Evolutionary conservation across 1,140 invertebrate species (phyloP).

Genomic region (Stenopsyche tienmushanensis): DNA sequence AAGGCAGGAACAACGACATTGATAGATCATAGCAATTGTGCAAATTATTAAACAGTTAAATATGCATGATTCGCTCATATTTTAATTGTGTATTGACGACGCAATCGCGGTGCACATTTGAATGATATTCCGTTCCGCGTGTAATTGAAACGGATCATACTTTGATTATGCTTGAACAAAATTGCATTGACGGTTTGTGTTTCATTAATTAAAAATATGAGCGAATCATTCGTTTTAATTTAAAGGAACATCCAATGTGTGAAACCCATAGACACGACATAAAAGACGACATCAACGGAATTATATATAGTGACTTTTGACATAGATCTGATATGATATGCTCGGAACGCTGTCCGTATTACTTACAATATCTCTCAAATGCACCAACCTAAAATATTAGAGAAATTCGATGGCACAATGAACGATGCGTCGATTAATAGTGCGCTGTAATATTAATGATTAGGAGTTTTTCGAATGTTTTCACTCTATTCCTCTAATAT

Average conservation of each 20-base stretch:
- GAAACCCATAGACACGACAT: constrained; percentile 25
- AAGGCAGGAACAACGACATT: constrained; percentile 43
- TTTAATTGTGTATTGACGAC: constrained; percentile 6
- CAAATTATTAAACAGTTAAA: constrained; percentile 15
- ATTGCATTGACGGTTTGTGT: neutral
- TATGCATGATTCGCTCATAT: constrained; percentile 21
- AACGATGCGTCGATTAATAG: neutral
- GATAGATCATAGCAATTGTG: constrained; percentile 4
- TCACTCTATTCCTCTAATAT: too few species aligned
- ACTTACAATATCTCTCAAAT: constrained; percentile 1
- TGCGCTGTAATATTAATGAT: too few species aligned
- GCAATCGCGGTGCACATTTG: constrained; percentile 44
- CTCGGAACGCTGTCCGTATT: too few species aligned
- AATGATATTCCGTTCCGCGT: constrained; percentile 44
- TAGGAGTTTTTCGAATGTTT: too few species aligned
- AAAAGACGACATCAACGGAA: constrained; percentile 10
- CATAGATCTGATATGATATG: too few species aligned
- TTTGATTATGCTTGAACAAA: neutral
- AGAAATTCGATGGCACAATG: neutral
- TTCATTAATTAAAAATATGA: neutral
- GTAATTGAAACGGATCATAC: neutral
- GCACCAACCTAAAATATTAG: neutral
- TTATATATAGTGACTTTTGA: constrained; percentile 9
- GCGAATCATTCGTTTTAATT: neutral
- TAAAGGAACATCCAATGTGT: constrained; percentile 24